phyloP scores from a whole-genome alignment of 2,113 vertebrate genomes.

The Pseudolaguvia tuberculata region DNA sequence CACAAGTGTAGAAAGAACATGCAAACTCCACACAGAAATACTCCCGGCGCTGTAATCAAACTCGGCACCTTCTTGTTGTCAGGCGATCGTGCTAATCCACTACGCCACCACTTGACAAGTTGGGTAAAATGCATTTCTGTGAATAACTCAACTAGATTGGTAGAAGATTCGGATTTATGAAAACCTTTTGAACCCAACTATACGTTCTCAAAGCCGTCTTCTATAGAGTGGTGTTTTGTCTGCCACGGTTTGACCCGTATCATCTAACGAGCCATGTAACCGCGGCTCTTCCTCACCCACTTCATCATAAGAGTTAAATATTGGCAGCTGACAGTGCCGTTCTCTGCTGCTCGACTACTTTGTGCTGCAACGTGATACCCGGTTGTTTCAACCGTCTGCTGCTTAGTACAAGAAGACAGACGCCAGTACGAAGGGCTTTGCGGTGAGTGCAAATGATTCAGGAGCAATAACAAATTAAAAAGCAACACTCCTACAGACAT shows the following conservation, averaged over 20 bases:
- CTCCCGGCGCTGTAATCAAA: too few species aligned
- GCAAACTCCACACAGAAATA: too few species aligned
- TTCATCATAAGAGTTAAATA: constrained; percentile 38
- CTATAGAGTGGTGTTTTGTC: constrained; percentile 9
- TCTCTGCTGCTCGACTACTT: constrained; percentile 11
- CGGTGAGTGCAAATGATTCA: background rate
- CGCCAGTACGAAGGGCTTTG: background rate
- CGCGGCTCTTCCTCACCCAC: constrained; percentile 38
- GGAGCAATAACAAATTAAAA: background rate
- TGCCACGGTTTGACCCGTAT: constrained; percentile 30
- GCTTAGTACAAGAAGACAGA: constrained; percentile 21
- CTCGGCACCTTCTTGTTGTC: too few species aligned
- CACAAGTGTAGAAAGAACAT: too few species aligned
- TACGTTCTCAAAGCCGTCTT: background rate
- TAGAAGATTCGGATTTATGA: background rate
- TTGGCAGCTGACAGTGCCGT: constrained; percentile 40
- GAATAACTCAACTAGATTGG: background rate
- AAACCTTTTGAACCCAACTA: background rate
- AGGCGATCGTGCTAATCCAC: too few species aligned
- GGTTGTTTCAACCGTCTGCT: constrained; percentile 1
- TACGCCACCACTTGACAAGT: too few species aligned
- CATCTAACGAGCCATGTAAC: constrained; percentile 33
- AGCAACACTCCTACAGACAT: background rate
- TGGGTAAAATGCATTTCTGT: background rate
- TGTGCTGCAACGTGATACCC: constrained; percentile 33